Percentiles rank a stretch among this genome's conserved stretches.
These are phyloP conservation scores for Malacoraja senta DNA, from an alignment of 2,797 vertebrate genomes.

Conservation along the genomic window DNA sequence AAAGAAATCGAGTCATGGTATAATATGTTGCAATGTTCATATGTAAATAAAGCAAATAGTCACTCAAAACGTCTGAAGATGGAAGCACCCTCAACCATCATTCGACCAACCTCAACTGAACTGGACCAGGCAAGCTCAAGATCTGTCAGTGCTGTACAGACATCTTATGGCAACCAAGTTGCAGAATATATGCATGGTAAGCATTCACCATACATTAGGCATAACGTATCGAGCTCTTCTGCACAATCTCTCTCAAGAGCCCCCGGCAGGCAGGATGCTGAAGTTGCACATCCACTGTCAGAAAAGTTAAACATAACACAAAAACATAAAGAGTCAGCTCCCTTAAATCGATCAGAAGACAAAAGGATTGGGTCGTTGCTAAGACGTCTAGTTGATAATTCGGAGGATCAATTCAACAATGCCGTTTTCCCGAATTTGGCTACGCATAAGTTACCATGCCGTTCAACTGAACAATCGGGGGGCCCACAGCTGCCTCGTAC, in stretches of 20 bases:
- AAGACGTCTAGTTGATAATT: neutral
- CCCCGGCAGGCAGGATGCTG: neutral
- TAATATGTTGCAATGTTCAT: constrained; percentile 6
- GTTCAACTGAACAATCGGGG: neutral
- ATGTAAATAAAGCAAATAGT: neutral
- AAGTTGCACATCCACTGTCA: neutral
- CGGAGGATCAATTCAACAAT: neutral
- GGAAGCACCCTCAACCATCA: neutral
- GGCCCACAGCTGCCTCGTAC: neutral
- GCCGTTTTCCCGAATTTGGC: too few species aligned
- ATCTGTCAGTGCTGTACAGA: neutral
- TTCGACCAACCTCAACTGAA: neutral
- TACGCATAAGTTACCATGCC: too few species aligned
- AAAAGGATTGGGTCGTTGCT: neutral
- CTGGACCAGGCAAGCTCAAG: too few species aligned
- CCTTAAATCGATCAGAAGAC: neutral
- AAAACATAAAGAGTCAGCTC: neutral
- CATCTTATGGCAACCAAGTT: neutral
- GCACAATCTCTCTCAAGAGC: neutral
- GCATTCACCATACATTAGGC: neutral
- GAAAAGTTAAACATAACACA: too few species aligned
- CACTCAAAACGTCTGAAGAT: constrained; percentile 1
- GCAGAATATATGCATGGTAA: neutral
- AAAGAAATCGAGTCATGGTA: neutral
- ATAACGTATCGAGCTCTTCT: neutral